Base-by-base conservation (phyloP, 2,797 vertebrate genomes). In the Lepus oiostolus region DNA sequence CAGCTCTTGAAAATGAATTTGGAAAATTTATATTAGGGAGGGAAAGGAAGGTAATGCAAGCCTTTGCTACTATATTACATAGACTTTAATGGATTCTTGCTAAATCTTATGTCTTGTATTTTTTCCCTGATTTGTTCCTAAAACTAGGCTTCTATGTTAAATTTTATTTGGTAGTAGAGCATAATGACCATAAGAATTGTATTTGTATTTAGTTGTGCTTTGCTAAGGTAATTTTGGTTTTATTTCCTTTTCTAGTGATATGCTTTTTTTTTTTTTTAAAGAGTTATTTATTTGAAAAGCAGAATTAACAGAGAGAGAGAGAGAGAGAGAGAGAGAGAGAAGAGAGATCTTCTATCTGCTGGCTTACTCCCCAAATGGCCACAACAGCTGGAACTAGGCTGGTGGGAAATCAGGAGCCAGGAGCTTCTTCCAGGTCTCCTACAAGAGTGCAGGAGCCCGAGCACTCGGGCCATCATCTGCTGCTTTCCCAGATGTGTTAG, bases 11-110 rank as follows among this genome's bases (percentile, higher is more conserved):
- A 93, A 83, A 60, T n/a, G 10, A 65, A 68, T 47, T 67, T 83
- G 63, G 65, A 82, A 83, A 54, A 81, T 75, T 83, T 84, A 83
- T 91, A 77, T 84, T 81, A 90, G 52, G 82, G 14, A 87, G 86
- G 76, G 32, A 86, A 75, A 86, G 70, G n/a, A 85, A 65, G 67
- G 54, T 58, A 47, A 58, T 32, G 85, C 74, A 38, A 35, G 9
- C 67, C 42, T 85, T 85, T 81, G 50, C n/a, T 90, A 30, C 19
- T 85, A 6, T 75, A 63, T 32, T 82, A 68, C 14, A n/a, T 35
- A 71, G 47, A 2, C 24, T 75, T 86, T 82, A 35, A 13, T 30
- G 28, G 63, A 19, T 91, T 95, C 35, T 75, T 82, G 52, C 8
- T 89, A 71, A 85, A 70, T 85, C n/a, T 81, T 82, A 54, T 54